Evolutionary conservation across 2,888 invertebrate species (phyloP).

Genomic region (Leptopilina drosophilae): DNA sequence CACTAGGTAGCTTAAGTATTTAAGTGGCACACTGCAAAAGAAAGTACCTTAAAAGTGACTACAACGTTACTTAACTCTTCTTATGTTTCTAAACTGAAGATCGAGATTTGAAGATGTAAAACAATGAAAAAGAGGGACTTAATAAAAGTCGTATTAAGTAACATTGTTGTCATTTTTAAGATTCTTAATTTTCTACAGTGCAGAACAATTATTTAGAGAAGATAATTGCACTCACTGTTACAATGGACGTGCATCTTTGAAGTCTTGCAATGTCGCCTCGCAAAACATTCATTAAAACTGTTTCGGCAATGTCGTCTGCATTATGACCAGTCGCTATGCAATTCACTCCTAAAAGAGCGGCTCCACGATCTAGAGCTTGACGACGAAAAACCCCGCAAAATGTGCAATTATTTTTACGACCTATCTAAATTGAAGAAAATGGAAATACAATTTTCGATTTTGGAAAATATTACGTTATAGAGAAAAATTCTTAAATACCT

Average conservation of each 20-base stretch:
- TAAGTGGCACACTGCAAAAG: no score
- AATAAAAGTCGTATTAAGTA: no score
- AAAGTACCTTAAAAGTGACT: no score
- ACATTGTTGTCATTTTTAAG: no score
- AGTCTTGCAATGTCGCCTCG: slow-evolving; percentile 97
- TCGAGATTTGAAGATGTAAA: no score
- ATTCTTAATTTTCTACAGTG: no score
- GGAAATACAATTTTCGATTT: background rate
- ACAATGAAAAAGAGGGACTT: no score
- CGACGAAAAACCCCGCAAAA: slow-evolving; percentile 97
- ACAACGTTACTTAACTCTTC: no score
- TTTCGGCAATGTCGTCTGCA: slow-evolving; percentile 99
- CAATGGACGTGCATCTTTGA: slow-evolving; percentile 92
- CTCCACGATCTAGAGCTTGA: slow-evolving; percentile 97
- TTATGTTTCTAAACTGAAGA: no score
- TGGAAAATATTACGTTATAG: background rate
- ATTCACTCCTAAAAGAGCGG: slow-evolving; percentile 90
- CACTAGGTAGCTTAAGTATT: no score
- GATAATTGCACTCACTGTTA: slow-evolving; percentile 81
- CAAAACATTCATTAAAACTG: slow-evolving; percentile 97
- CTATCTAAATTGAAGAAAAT: slow-evolving; percentile 78
- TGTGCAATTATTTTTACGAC: slow-evolving; percentile 96
- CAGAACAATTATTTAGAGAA: no score
- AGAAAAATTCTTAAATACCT: slow-evolving; percentile 77
- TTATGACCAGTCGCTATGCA: slow-evolving; percentile 98